Percentiles rank a stretch among this genome's conserved stretches.
These are phyloP conservation scores for Petaurus breviceps DNA, from an alignment of 2,113 vertebrate species.

Conservation along the genomic window DNA sequence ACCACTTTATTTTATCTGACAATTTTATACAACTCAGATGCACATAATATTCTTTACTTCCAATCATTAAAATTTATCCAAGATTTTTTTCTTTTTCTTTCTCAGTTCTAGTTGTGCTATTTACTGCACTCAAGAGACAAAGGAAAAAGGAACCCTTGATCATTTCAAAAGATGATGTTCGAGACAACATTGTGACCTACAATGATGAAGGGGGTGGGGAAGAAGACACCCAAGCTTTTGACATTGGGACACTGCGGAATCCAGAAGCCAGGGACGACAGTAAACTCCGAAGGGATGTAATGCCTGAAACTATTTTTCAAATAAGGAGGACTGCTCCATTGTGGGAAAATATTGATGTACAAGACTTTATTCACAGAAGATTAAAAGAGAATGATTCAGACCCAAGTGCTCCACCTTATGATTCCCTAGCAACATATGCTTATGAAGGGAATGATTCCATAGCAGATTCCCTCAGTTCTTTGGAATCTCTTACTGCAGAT, in stretches of 20 bases:
- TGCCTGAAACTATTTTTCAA: conserved; percentile 88
- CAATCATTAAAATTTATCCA: not conserved
- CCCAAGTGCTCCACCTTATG: conserved; percentile 87
- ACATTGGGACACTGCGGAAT: conserved; percentile 87
- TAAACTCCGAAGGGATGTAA: conserved; percentile 86
- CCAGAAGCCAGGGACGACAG: conserved; percentile 87
- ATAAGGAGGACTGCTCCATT: conserved; percentile 83
- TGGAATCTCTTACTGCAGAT: conserved; percentile 85
- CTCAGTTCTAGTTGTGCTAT: conserved; percentile 86
- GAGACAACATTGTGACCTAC: conserved; percentile 89
- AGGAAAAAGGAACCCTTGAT: conserved; percentile 88
- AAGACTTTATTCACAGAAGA: conserved; percentile 87
- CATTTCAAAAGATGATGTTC: conserved; percentile 88
- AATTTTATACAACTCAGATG: not conserved
- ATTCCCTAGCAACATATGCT: conserved; percentile 88
- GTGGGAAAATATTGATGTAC: conserved; percentile 88
- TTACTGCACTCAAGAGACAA: conserved; percentile 85
- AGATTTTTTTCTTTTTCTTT: not conserved
- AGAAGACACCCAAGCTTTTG: conserved; percentile 90
- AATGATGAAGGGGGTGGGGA: conserved; percentile 90
- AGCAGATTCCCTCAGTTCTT: conserved; percentile 87
- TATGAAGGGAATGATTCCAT: conserved; percentile 87
- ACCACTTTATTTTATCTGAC: not conserved
- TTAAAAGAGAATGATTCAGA: conserved; percentile 88
- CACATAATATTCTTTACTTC: not conserved